Base-by-base conservation (phyloP, 2,888 invertebrate genomes). In the Hypsopygia costalis region DNA sequence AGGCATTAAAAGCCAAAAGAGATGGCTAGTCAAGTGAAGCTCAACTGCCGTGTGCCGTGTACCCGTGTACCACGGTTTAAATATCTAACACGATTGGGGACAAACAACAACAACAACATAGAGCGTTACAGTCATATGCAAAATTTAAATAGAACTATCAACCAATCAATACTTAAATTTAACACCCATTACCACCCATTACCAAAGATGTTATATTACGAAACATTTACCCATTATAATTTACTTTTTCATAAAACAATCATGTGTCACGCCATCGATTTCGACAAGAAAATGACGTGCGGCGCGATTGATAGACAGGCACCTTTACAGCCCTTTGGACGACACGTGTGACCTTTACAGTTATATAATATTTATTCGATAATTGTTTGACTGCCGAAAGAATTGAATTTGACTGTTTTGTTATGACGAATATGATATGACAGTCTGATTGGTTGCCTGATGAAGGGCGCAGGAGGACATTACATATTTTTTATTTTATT, bases 251-350 rank as follows among this genome's bases (percentile, higher is more conserved):
- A 36, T 16, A 35, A 27, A 38, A 27, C 12, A 28, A 36, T 36
- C 30, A 38, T 37, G 38, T 25, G 34, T 34, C 39, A 39, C 29
- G 37, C 36, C 36, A 42, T 37, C 6, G 11, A 28, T 1, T 11
- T 37, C 63, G 73, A 74, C 73, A 71, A 57, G 68, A 66, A 71
- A 75, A 75, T 74, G 56, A 53, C 47, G 53, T 8, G 6, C 25
- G n/a, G n/a, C 25, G 49, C 41, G 16, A 3, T 16, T 47, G 36
- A 60, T 50, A 74, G 78, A 78, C 69, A 43, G 78, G 73, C 77
- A 77, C 79, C 79, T 79, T 76, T 74, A 40, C 28, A 48, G 58
- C 62, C 67, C 66, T 70, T 69, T 62, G 58, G 44, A 32, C 40
- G 49, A 57, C 71, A 70, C 71, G 70, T 66, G 68, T 57, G 71